These are phyloP conservation scores for Lottia scabra DNA, from an alignment of 2,888 invertebrate genomes.

Conservation along the genomic window DNA sequence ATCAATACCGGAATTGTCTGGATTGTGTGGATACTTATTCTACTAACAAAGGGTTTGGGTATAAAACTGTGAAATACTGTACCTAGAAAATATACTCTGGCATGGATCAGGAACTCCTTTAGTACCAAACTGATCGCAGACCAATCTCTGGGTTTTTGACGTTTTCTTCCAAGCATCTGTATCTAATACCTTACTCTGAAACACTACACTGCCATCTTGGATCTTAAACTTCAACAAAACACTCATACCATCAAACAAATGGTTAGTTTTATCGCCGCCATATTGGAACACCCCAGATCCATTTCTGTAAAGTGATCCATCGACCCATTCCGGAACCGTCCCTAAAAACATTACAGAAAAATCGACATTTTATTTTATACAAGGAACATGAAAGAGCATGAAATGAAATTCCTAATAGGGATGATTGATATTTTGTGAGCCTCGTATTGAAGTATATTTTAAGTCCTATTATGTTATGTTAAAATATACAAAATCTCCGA, in stretches of 20 bases:
- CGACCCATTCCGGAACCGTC: constrained; percentile 50
- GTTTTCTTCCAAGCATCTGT: constrained; percentile 78
- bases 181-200: constrained; percentile 74
- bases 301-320: constrained; percentile 56
- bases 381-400: too few relatives aligned
- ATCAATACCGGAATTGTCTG: too few relatives aligned
- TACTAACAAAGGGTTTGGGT: too few relatives aligned
- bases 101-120: constrained; percentile 82
- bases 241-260: constrained; percentile 91
- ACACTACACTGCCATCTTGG: constrained; percentile 65
- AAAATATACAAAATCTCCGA: too few relatives aligned
- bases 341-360: constrained; percentile 33
- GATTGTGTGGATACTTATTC: too few relatives aligned
- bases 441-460: too few relatives aligned
- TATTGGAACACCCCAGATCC: constrained; percentile 89
- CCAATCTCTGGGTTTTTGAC: constrained; percentile 78
- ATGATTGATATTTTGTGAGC: too few relatives aligned
- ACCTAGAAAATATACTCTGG: constrained; percentile 69
- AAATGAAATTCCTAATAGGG: too few relatives aligned
- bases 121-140: constrained; percentile 88
- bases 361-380: too few relatives aligned
- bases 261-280: constrained; percentile 76
- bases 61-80: too few relatives aligned
- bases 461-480: too few relatives aligned
- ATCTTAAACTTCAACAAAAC: constrained; percentile 72